Percentiles rank a stretch among this genome's conserved stretches.
Conservation (phyloP, 2,113 vertebrate species). For the Bubalus kerabau region DNA sequence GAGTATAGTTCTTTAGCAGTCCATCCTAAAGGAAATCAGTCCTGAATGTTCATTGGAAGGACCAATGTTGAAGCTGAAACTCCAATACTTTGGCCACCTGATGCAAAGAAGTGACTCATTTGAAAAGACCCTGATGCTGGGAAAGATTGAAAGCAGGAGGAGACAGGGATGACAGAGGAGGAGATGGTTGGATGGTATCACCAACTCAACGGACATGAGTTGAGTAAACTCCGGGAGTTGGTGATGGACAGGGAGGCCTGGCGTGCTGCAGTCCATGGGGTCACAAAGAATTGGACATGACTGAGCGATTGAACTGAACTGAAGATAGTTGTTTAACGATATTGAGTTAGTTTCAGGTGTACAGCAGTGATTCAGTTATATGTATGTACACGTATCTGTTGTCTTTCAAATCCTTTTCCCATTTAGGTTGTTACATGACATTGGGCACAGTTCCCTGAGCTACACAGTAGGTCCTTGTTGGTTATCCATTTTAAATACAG, state of each 20-base stretch:
- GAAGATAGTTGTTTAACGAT: not conserved
- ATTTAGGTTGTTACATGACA: not conserved
- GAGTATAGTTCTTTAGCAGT: not conserved
- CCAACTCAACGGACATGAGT: not conserved
- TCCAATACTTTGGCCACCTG: not conserved
- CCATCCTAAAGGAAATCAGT: not conserved
- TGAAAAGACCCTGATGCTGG: not conserved
- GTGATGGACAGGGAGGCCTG: not conserved
- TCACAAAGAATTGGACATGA: not conserved
- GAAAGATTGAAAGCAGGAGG: not conserved
- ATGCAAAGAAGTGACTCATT: not conserved
- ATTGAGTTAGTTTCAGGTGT: not conserved
- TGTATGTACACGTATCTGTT: not conserved
- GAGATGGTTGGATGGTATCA: not conserved
- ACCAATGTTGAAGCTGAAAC: not conserved
- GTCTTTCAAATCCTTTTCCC: not conserved
- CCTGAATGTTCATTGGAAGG: not conserved
- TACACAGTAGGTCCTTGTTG: not conserved
- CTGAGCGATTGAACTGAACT: not conserved
- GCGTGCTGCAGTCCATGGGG: not conserved
- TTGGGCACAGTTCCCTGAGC: not conserved
- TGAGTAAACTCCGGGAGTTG: not conserved
- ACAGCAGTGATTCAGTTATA: not conserved
- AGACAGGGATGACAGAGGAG: not conserved
- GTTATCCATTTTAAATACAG: not conserved